Conservation (phyloP, 2,888 invertebrate genomes). For the Tenthredo distinguenda region DNA sequence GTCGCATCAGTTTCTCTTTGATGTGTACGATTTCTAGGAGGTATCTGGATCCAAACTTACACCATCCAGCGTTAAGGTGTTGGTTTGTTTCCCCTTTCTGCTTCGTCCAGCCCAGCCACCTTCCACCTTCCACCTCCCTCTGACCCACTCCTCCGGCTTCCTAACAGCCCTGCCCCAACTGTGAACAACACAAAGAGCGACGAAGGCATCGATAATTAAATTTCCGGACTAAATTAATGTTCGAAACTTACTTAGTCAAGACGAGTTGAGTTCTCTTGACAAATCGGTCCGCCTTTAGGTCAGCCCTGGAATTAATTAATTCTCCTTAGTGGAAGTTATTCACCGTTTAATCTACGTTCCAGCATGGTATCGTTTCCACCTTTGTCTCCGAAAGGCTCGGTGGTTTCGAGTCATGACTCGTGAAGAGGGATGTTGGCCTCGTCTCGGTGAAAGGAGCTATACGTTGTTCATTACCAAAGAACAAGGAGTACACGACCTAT, state of each 20-base stretch:
- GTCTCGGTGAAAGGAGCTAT: neutral
- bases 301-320: conserved; percentile 40
- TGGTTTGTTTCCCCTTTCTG: conserved; percentile 12
- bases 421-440: neutral
- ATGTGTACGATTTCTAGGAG: conserved; percentile 10
- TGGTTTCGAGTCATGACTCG: neutral
- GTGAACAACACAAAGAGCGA: conserved; percentile 43
- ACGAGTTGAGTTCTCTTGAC: conserved; percentile 36
- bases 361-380: conserved; percentile 12
- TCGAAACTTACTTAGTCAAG: conserved; percentile 42
- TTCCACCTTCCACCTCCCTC: neutral
- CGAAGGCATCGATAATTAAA: conserved; percentile 49
- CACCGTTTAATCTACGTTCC: conserved; percentile 21
- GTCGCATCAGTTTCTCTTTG: conserved; percentile 34
- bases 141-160: conserved; percentile 7
- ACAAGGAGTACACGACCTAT: neutral
- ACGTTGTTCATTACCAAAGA: neutral
- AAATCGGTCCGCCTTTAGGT: conserved; percentile 21
- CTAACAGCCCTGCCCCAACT: conserved; percentile 9
- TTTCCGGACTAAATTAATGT: conserved; percentile 48
- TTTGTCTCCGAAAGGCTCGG: conserved; percentile 3
- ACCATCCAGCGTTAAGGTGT: conserved; percentile 22
- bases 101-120: conserved; percentile 17
- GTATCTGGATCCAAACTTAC: neutral
- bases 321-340: conserved; percentile 38